Base-by-base conservation (phyloP, 2,797 vertebrate genomes). In the Nyctibius grandis region DNA sequence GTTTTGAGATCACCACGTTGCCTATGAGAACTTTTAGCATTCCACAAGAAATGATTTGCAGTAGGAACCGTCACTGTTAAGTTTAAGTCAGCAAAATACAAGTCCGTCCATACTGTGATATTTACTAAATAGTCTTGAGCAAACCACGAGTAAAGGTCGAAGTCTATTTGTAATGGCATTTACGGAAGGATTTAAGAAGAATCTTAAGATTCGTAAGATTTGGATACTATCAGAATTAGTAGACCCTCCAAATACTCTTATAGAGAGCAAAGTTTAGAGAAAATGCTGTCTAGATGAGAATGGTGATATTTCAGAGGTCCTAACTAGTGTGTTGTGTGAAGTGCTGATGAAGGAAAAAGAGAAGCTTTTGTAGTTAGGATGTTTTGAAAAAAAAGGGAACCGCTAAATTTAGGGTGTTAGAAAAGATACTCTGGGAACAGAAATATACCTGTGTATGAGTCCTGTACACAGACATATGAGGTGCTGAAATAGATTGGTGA, bases 1-100 rank as follows among this genome's bases (percentile, higher is more conserved):
- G 5, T 16, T 72, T 85, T 50, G 26, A 47, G n/a, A 64, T 80
- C 45, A 42, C 9, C 7, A 42, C 0, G 0, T 45, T 83, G 12
- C 12, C 21, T 60, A 7, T 54, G 36, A 93, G 40, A 83, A 47
- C 23, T 68, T 82, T 9, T 15, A 59, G 2, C 5, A 4, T 72
- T 88, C 34, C 20, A 15, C 8, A 14, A 77, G 22, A 83, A 77
- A 77, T 34, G 9, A 84, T 4, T 23, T 69, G 5, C 16, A 31
- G 8, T 42, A 63, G 15, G 60, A 87, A 59, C 8, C 8, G 18
- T 31, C 28, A 56, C 18, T 79, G 25, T 19, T 45, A 48, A 44
- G 31, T 56, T 67, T 57, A 34, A 40, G 13, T 48, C 33, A 67
- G 12, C 7, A 82, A 92, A 74, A 53, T 48, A 40, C 36, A 42